Conservation (phyloP, 2,113 vertebrate species). For the Mormoops blainvillei region DNA sequence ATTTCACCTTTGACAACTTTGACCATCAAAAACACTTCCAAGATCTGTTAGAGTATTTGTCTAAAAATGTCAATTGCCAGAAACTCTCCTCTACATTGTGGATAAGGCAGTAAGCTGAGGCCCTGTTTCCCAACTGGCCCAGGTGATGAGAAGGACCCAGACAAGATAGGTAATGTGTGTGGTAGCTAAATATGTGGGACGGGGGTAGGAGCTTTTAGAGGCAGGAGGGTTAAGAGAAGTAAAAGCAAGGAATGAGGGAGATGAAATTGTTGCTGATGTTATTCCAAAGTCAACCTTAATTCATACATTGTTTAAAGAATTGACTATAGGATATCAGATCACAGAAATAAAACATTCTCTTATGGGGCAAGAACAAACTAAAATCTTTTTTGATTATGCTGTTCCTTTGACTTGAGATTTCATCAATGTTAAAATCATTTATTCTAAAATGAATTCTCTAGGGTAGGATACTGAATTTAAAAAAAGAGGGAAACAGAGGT, state of each 20-base stretch:
- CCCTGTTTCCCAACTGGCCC: neutral
- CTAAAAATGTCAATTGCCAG: neutral
- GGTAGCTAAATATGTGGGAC: neutral
- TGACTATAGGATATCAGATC: neutral
- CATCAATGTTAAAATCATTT: neutral
- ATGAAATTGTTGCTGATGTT: neutral
- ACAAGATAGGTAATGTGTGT: neutral
- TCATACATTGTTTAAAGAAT: constrained; percentile 14
- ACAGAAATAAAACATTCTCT: neutral
- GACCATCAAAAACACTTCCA: constrained; percentile 1
- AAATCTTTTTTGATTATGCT: neutral
- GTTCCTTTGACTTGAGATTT: constrained; percentile 32
- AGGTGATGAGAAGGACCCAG: neutral
- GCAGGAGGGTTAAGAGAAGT: neutral
- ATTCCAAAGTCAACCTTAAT: constrained; percentile 1
- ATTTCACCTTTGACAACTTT: constrained; percentile 2
- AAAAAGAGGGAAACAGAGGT: neutral
- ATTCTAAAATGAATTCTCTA: constrained; percentile 20
- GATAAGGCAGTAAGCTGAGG: neutral
- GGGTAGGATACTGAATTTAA: neutral
- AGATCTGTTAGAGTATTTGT: neutral
- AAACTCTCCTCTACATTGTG: neutral
- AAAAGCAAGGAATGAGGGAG: neutral
- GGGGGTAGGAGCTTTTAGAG: neutral
- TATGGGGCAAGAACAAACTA: neutral